These are phyloP conservation scores for Allobates femoralis DNA, from an alignment of 2,797 vertebrate species.

Conservation along the genomic window DNA sequence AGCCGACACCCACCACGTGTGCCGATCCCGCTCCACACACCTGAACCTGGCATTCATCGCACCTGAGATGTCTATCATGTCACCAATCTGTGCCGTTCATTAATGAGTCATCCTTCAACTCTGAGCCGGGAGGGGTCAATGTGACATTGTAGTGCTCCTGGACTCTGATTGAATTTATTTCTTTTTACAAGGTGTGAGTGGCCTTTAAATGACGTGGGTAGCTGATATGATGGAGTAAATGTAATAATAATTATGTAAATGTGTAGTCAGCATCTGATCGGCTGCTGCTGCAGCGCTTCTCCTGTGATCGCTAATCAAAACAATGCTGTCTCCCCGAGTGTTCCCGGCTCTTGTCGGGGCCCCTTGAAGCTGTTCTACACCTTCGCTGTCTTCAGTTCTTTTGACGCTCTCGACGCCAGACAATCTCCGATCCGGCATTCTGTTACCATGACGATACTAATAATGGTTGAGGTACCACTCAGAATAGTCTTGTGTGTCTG, in stretches of 20 bases:
- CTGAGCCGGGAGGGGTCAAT: no score
- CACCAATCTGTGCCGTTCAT: no score
- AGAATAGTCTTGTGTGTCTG: slow-evolving; percentile 39
- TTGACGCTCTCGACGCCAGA: background rate
- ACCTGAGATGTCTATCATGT: no score
- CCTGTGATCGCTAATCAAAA: slow-evolving; percentile 18
- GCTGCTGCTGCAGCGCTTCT: background rate
- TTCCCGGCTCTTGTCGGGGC: background rate
- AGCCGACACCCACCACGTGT: no score
- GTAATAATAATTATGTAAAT: background rate
- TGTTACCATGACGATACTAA: slow-evolving; percentile 51
- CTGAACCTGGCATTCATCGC: no score
- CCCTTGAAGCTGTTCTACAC: slow-evolving; percentile 28
- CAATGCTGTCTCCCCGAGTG: background rate
- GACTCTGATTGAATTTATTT: no score
- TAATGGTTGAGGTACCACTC: slow-evolving; percentile 54
- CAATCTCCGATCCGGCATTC: slow-evolving; percentile 33
- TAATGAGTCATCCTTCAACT: no score
- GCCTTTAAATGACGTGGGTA: background rate
- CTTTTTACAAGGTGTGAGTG: background rate
- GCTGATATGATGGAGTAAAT: background rate
- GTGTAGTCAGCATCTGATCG: background rate
- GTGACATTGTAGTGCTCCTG: no score
- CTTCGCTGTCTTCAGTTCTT: slow-evolving; percentile 17
- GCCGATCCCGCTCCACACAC: no score